phyloP scores from a whole-genome alignment of 2,113 vertebrate species.

The Ahaetulla prasina region DNA sequence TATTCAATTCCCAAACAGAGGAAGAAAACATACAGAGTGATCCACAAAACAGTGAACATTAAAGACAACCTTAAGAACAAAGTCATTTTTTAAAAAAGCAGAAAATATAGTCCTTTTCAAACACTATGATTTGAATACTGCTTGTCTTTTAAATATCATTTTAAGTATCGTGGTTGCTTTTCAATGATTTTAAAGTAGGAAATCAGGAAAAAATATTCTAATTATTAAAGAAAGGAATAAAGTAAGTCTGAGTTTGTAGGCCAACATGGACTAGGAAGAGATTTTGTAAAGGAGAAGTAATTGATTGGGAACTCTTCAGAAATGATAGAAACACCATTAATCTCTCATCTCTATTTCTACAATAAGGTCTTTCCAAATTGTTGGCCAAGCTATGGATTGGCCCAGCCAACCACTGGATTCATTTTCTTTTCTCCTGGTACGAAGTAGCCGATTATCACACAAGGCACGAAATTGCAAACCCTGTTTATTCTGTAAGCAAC shows the following conservation, averaged over 20 bases:
- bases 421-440: not conserved
- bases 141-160: not conserved
- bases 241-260: not conserved
- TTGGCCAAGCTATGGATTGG: not conserved
- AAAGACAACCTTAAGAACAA: not conserved
- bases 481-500: not conserved
- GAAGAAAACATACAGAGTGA: not conserved
- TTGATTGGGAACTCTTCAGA: not conserved
- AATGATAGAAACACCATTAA: not conserved
- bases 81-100: not conserved
- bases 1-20: not conserved
- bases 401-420: not conserved
- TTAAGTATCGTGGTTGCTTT: not conserved
- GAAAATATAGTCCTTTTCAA: not conserved
- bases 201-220: not conserved
- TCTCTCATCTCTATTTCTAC: not conserved
- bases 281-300: not conserved
- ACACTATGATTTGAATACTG: not conserved
- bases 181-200: not conserved
- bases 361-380: not conserved
- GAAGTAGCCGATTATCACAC: not conserved
- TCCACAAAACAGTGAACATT: not conserved
- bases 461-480: not conserved
- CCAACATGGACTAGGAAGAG: not conserved
- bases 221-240: not conserved